Evolutionary conservation across 2,888 invertebrate genomes (phyloP), one percentile per base, ranked within the genome.

Genomic region (Rapana venosa): DNA sequence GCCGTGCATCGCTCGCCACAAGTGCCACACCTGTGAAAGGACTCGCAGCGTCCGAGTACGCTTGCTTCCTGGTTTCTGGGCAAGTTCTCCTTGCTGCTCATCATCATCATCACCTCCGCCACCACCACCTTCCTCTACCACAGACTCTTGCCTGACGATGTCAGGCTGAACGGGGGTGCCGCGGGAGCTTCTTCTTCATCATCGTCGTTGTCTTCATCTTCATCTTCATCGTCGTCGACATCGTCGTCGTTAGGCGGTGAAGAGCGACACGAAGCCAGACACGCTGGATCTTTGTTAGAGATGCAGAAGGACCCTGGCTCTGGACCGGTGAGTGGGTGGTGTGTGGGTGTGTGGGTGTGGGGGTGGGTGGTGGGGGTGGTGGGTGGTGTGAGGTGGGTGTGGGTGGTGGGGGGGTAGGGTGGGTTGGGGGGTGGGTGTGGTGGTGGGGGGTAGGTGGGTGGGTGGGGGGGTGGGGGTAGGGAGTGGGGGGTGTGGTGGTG

Each of bases 41-140:
- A 89, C 89, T 84, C 84, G 89, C 4, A 89, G 89, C 77, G 85
- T 89, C 32, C 84, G 58, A n/a, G 36, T 89, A 20, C 89, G 89
- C 30, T 20, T 89, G 56, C 77, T 89, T 85, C 85, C 30, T 89
- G 89, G 89, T 30, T 89, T n/a, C 89, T 89, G 70, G 84, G 74
- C 20, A 89, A 89, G 74, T 84, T 89, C 85, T 84, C 85, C 56
- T 74, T 89, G 6, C 36, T 89, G 13, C 85, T 89, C 56, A 32
- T 89, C 74, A 89, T 89, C n/a, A 77, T 89, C 22, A 26, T 89
- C 56, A 89, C 89, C 47, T 89, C 89, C 36, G 89, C 89, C 61
- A 70, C 85, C 20, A 84, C 89, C 36, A 89, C 84, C 11, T 89
- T 89, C 89, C 36, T 89, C 30, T 89, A 89, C 22, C 89, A 89